These are phyloP conservation scores for Acanthosoma haemorrhoidale DNA, from an alignment of 2,888 invertebrate genomes.

Conservation along the genomic window DNA sequence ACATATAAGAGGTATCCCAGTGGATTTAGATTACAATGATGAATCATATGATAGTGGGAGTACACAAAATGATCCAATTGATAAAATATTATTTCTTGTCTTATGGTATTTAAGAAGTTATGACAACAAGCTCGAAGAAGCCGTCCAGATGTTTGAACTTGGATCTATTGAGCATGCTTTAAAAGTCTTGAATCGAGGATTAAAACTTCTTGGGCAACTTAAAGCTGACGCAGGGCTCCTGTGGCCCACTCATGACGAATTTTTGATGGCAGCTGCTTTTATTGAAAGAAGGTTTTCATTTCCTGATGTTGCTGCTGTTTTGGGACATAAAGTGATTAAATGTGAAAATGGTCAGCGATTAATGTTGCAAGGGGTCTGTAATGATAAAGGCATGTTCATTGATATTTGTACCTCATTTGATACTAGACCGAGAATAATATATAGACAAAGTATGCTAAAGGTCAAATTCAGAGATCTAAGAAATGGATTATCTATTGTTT, in stretches of 20 bases:
- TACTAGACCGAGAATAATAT: neutral
- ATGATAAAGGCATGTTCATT: conserved; percentile 1
- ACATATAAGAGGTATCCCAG: conserved; percentile 1
- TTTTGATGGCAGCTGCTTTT: neutral
- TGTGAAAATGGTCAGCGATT: neutral
- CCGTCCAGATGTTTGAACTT: neutral
- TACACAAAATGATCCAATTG: neutral
- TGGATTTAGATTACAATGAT: neutral
- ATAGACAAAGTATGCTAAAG: neutral
- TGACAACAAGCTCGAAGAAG: neutral
- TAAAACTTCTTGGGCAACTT: neutral
- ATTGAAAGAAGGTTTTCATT: neutral
- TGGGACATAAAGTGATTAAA: neutral
- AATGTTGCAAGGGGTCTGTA: neutral
- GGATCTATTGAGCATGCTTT: neutral
- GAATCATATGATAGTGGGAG: neutral
- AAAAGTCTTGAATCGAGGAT: neutral
- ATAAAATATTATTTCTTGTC: neutral
- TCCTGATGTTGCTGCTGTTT: neutral
- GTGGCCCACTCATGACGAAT: neutral
- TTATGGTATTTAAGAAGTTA: conserved; percentile 1
- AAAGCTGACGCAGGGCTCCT: conserved; percentile 1
- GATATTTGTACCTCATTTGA: neutral
- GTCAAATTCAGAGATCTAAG: neutral
- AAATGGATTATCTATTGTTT: neutral